Percentiles rank a stretch among this genome's conserved stretches.
Conservation (phyloP, 1,140 invertebrate species). For the Bombus vancouverensis region DNA sequence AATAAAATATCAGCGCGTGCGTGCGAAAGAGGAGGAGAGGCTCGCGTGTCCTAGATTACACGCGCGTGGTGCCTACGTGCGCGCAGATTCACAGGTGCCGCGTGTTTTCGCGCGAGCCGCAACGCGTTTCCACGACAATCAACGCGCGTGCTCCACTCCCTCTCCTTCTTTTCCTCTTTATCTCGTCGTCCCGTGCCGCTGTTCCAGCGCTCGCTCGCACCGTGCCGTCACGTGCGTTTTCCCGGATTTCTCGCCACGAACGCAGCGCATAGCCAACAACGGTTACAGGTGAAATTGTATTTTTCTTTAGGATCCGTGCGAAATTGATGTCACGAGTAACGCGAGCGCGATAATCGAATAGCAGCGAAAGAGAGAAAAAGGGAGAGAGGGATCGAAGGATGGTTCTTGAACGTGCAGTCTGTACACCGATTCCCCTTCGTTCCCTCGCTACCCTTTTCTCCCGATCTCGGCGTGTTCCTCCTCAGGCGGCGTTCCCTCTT, state of each 20-base stretch:
- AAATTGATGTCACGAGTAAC: too few species aligned
- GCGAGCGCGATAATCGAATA: too few species aligned
- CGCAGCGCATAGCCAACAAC: background rate
- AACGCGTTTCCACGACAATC: constrained; percentile 74
- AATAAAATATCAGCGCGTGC: constrained; percentile 76
- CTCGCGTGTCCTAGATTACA: constrained; percentile 20
- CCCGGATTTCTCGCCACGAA: background rate
- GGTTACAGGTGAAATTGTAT: too few species aligned
- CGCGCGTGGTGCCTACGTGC: constrained; percentile 7
- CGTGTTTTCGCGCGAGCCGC: constrained; percentile 66
- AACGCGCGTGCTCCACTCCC: constrained; percentile 66
- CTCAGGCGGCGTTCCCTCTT: constrained; percentile 44
- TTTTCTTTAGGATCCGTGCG: too few species aligned
- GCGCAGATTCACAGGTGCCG: constrained; percentile 21
- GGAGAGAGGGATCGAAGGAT: background rate
- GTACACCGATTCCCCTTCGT: background rate
- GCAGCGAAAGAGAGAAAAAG: background rate
- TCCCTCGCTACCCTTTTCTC: constrained; percentile 41
- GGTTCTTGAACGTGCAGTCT: background rate
- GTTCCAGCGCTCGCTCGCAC: background rate
- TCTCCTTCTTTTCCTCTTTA: constrained; percentile 1
- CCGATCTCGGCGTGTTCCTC: constrained; percentile 11
- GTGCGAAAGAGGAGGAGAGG: constrained; percentile 3
- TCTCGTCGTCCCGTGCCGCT: background rate
- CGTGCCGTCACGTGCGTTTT: background rate